Evolutionary conservation across 1,140 invertebrate species (phyloP).

Genomic region (Solenopsis fugax): DNA sequence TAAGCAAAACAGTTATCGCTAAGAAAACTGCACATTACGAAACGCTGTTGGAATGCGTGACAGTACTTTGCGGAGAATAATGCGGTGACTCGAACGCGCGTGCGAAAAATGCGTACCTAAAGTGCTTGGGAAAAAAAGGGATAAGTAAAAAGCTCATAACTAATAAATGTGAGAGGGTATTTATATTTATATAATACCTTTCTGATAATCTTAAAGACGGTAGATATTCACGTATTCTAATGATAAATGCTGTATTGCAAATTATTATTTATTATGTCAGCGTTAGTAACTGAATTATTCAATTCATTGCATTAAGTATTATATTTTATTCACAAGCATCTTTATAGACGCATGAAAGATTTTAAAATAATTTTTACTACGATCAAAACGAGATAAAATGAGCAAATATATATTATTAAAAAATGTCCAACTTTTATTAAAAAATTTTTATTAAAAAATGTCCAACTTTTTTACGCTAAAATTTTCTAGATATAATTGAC

Average conservation of each 20-base stretch:
- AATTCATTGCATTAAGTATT: neutral
- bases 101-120: slow-evolving; percentile 32
- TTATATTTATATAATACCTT: neutral
- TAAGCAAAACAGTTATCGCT: slow-evolving; percentile 16
- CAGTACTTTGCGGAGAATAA: slow-evolving; percentile 46
- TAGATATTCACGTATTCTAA: neutral
- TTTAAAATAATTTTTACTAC: neutral
- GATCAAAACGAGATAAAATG: neutral
- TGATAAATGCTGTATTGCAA: neutral
- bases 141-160: slow-evolving; percentile 2
- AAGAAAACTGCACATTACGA: slow-evolving; percentile 48
- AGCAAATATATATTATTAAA: neutral
- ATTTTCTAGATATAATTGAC: neutral
- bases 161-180: neutral
- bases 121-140: neutral
- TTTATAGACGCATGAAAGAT: neutral
- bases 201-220: neutral
- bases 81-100: slow-evolving; percentile 9
- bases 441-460: neutral
- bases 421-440: neutral
- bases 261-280: neutral
- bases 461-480: neutral
- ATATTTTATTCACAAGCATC: neutral
- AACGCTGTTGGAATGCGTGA: slow-evolving; percentile 37
- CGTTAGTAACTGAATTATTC: neutral